A percentile compares a stretch with the other conserved stretches of the same genome.
Evolutionary conservation across 2,113 vertebrate genomes (phyloP).

Genomic region (Electrona antarctica): DNA sequence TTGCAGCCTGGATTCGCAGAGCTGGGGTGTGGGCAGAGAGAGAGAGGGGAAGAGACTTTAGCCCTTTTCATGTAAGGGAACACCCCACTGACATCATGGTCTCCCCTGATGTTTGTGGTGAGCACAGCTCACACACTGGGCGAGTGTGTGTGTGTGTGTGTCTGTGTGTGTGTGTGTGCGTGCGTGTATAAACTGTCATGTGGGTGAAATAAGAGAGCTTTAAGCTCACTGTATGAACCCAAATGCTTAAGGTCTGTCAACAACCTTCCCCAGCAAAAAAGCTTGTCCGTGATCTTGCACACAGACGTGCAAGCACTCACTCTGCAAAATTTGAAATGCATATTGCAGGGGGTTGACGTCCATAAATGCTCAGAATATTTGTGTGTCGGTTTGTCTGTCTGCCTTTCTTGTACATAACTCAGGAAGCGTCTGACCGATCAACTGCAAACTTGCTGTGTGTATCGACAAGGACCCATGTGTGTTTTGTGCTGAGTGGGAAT

Average conservation of each 20-base stretch:
- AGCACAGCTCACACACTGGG: background rate
- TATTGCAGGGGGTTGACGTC: too few relatives aligned
- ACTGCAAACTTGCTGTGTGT: too few relatives aligned
- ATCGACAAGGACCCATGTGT: too few relatives aligned
- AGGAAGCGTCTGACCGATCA: too few relatives aligned
- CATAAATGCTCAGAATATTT: too few relatives aligned
- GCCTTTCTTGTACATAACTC: too few relatives aligned
- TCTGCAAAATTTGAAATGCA: constrained; percentile 18
- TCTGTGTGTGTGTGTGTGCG: background rate
- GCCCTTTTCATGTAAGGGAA: background rate
- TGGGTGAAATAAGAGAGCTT: background rate
- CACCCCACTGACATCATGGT: background rate
- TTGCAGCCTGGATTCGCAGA: background rate
- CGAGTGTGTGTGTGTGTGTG: background rate
- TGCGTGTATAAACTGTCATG: background rate
- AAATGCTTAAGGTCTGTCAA: constrained; percentile 3
- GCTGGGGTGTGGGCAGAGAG: background rate
- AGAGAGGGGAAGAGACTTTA: background rate
- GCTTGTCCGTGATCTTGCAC: background rate
- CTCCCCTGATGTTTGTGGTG: constrained; percentile 3
- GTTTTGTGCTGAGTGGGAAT: too few relatives aligned
- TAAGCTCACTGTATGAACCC: background rate
- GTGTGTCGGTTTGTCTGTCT: too few relatives aligned
- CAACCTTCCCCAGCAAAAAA: background rate
- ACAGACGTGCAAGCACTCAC: background rate